A percentile compares a stretch with the other conserved stretches of the same genome.
Conservation (phyloP, 2,113 vertebrate species). For the Phylloscopus whistleri region DNA sequence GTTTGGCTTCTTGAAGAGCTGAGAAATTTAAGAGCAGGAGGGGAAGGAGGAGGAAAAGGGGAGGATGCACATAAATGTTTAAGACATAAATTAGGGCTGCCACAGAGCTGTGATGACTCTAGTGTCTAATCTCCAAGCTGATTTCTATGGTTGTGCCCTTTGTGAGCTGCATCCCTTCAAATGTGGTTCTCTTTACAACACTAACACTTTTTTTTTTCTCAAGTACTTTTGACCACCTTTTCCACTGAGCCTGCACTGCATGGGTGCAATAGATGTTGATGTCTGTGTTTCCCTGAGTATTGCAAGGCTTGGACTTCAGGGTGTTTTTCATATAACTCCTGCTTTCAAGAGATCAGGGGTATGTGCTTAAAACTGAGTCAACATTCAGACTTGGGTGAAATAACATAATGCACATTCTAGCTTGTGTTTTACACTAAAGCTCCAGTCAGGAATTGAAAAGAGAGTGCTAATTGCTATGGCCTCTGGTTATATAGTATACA, state of each 20-base stretch:
- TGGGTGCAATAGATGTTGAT: neutral
- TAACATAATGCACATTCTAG: neutral
- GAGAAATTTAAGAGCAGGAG: neutral
- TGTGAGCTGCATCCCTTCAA: neutral
- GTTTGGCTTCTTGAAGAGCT: neutral
- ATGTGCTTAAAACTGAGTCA: neutral
- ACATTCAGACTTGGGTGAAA: neutral
- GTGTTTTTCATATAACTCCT: neutral
- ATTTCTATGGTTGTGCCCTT: neutral
- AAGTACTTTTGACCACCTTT: neutral
- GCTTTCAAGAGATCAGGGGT: neutral
- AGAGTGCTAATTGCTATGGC: neutral
- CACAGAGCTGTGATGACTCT: neutral
- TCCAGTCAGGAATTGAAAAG: neutral
- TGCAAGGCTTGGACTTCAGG: neutral
- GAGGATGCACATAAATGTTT: neutral
- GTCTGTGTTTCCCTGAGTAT: neutral
- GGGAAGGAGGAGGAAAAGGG: neutral
- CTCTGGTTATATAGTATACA: neutral
- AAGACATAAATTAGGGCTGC: neutral
- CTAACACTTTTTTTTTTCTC: accelerated
- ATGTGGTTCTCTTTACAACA: neutral
- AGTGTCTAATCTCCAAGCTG: neutral
- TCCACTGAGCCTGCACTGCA: accelerated
- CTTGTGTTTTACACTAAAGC: neutral